Percentiles rank a stretch among this genome's conserved stretches.
Evolutionary conservation across 2,113 vertebrate species (phyloP).

Genomic region (Rousettus leschenaultii): DNA sequence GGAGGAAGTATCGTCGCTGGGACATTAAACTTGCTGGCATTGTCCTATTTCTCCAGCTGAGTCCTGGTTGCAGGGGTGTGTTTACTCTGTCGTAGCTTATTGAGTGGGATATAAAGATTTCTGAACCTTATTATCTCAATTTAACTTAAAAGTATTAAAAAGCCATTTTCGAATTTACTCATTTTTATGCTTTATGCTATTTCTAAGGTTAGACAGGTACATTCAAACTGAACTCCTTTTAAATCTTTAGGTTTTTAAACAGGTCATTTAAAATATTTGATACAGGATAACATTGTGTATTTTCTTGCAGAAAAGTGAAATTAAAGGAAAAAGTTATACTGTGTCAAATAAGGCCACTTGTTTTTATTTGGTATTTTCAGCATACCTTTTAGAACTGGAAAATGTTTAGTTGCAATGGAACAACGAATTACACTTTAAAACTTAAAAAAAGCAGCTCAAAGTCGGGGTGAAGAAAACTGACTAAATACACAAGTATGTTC

Average conservation of each 20-base stretch:
- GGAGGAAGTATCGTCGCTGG: neutral
- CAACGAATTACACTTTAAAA: constrained; percentile 16
- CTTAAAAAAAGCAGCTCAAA: neutral
- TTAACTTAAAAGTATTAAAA: neutral
- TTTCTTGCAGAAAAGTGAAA: neutral
- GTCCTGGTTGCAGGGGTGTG: rapidly evolving
- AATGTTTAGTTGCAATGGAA: neutral
- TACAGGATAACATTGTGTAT: neutral
- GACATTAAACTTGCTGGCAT: rapidly evolving
- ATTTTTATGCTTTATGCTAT: neutral
- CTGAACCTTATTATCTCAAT: neutral
- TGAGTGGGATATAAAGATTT: neutral
- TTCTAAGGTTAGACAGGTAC: neutral
- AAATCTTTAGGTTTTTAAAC: neutral
- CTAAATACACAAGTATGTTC: constrained; percentile 60
- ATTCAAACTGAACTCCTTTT: neutral
- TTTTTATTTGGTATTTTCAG: neutral
- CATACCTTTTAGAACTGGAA: neutral
- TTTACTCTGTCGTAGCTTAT: neutral
- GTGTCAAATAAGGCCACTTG: neutral
- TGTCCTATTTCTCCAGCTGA: neutral
- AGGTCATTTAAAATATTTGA: constrained; percentile 1
- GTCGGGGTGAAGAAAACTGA: neutral
- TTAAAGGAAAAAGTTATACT: neutral
- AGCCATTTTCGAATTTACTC: neutral